Percentiles rank a stretch among this genome's conserved stretches.
phyloP scores from a whole-genome alignment of 2,888 invertebrate species.

The Pecten maximus region DNA sequence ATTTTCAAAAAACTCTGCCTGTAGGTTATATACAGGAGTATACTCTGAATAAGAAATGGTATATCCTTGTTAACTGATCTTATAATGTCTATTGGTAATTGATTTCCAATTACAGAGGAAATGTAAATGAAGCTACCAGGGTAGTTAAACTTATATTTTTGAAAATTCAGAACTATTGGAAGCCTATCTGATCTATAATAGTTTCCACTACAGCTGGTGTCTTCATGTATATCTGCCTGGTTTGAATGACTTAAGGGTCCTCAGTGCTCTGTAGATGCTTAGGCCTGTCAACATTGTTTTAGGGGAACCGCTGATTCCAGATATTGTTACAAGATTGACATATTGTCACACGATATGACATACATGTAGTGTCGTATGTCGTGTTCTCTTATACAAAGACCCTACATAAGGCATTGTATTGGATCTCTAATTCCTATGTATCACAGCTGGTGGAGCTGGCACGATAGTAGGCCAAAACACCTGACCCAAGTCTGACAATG shows the following conservation, averaged over 20 bases:
- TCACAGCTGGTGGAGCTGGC: not conserved
- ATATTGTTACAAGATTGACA: not conserved
- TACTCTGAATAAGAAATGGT: too few relatives aligned
- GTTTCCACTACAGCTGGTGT: too few relatives aligned
- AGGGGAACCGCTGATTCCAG: not conserved
- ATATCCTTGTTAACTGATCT: too few relatives aligned
- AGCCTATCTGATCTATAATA: too few relatives aligned
- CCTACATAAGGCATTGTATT: not conserved
- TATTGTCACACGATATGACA: not conserved
- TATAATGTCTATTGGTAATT: too few relatives aligned
- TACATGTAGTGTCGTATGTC: not conserved
- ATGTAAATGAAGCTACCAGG: too few relatives aligned
- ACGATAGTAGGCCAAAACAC: not conserved
- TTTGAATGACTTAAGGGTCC: not conserved
- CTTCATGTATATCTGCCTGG: not conserved
- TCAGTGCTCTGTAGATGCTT: not conserved
- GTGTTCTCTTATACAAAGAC: not conserved
- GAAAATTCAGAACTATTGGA: too few relatives aligned
- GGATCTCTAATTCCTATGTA: not conserved
- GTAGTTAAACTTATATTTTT: too few relatives aligned
- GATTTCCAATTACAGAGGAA: too few relatives aligned
- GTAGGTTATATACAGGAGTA: too few relatives aligned
- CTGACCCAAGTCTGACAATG: not conserved
- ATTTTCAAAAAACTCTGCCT: too few relatives aligned
- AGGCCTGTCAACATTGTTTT: not conserved